These are phyloP conservation scores for Eupithecia insigniata DNA, from an alignment of 2,888 invertebrate species.

Conservation along the genomic window DNA sequence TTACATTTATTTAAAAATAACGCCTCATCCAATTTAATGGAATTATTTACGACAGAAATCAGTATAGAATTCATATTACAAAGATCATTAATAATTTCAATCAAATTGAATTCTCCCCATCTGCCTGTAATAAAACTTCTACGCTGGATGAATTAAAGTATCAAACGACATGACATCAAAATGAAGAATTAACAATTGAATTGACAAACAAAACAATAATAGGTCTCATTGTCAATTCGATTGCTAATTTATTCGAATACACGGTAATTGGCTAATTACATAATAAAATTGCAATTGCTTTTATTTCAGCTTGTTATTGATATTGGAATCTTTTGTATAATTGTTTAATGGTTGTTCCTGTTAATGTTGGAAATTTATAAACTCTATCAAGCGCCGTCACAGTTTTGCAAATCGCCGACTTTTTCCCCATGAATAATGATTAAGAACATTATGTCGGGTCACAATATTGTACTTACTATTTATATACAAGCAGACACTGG, in stretches of 20 bases:
- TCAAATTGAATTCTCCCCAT: constrained; percentile 13
- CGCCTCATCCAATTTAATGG: neutral
- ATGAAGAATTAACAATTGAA: constrained; percentile 71
- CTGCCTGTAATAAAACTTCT: constrained; percentile 12
- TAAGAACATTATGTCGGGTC: neutral
- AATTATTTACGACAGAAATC: neutral
- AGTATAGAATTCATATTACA: constrained; percentile 9
- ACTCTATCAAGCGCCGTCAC: neutral
- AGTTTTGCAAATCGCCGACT: neutral
- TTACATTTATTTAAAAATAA: neutral
- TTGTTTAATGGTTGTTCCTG: neutral
- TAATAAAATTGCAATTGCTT: constrained; percentile 62
- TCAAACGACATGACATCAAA: constrained; percentile 51
- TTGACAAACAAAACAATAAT: constrained; percentile 66
- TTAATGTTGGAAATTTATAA: neutral
- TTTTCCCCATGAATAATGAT: constrained; percentile 8
- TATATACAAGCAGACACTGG: constrained; percentile 7
- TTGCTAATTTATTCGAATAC: constrained; percentile 69
- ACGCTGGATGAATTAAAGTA: constrained; percentile 22
- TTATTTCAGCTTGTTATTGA: constrained; percentile 3
- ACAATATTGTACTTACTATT: constrained; percentile 15
- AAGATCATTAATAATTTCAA: constrained; percentile 11
- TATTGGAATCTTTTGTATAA: neutral
- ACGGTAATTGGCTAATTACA: constrained; percentile 62
- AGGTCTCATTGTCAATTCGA: constrained; percentile 60